Evolutionary conservation across 2,113 vertebrate genomes (phyloP).

Genomic region (Phrynosoma blainvillii): DNA sequence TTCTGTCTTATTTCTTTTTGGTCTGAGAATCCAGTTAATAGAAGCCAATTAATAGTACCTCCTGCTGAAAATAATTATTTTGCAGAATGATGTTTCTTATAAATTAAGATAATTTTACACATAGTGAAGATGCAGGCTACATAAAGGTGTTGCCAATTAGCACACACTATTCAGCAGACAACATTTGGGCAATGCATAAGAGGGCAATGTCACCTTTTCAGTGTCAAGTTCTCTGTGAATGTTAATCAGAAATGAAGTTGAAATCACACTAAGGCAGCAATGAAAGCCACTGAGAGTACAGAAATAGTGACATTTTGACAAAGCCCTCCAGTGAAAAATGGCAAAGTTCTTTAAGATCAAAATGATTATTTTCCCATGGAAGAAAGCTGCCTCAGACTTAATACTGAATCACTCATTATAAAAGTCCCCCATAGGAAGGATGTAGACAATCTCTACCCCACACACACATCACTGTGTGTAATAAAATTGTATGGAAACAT

Average conservation of each 20-base stretch:
- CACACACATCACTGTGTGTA: not conserved
- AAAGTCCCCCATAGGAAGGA: not conserved
- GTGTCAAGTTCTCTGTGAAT: not conserved
- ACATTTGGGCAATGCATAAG: constrained; percentile 28
- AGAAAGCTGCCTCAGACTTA: not conserved
- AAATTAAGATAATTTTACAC: constrained; percentile 34
- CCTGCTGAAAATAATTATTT: constrained; percentile 39
- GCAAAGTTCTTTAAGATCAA: not conserved
- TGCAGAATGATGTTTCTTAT: constrained; percentile 17
- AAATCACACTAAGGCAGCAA: constrained; percentile 44
- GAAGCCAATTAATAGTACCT: constrained; percentile 44
- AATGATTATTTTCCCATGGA: not conserved
- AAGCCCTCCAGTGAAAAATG: not conserved
- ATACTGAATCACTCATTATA: not conserved
- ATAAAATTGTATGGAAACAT: not conserved
- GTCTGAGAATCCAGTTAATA: not conserved
- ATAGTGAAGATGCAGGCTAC: not conserved
- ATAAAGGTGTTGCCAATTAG: constrained; percentile 33
- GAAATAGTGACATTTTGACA: constrained; percentile 11
- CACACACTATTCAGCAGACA: constrained; percentile 11
- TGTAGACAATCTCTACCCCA: not conserved
- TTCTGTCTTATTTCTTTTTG: constrained; percentile 5
- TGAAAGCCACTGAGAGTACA: constrained; percentile 42
- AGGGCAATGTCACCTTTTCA: constrained; percentile 19
- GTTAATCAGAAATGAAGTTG: constrained; percentile 39